Percentiles rank a stretch among this genome's conserved stretches.
These are phyloP conservation scores for Botrylloides violaceus DNA, from an alignment of 23 tunicate genomes.

Conservation along the genomic window DNA sequence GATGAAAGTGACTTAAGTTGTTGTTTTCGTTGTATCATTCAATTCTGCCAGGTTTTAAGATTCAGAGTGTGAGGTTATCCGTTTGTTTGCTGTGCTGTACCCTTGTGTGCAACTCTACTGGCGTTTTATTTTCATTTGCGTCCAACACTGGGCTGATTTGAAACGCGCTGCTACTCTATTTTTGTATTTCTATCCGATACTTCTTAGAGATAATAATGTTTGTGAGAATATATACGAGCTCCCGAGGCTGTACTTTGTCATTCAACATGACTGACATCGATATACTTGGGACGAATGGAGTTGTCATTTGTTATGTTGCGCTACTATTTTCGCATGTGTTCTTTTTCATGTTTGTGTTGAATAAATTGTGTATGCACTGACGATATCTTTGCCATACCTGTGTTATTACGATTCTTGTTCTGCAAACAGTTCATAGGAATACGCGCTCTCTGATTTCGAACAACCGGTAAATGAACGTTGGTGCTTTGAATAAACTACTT, in stretches of 20 bases:
- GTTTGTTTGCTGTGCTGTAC: background rate
- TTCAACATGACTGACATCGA: conserved; percentile 1
- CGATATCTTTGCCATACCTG: too few species aligned
- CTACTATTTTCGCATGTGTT: background rate
- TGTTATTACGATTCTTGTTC: too few species aligned
- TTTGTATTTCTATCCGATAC: too few species aligned
- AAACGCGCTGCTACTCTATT: background rate
- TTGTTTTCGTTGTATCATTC: background rate
- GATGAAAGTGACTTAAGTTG: background rate
- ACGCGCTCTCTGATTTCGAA: too few species aligned
- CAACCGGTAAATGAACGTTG: too few species aligned
- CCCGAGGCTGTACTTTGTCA: background rate
- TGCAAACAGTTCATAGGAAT: too few species aligned
- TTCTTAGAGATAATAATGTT: background rate
- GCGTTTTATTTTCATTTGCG: background rate
- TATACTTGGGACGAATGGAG: background rate
- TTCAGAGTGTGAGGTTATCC: too few species aligned
- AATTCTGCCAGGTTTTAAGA: background rate
- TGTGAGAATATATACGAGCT: background rate
- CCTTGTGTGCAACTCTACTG: background rate
- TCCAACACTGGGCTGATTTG: background rate
- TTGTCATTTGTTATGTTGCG: background rate
- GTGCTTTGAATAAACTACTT: too few species aligned
- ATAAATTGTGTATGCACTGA: background rate
- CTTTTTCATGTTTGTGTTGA: background rate